Percentiles rank a stretch among this genome's conserved stretches.
phyloP scores from a whole-genome alignment of 2,113 vertebrate species.

The Maylandia zebra region DNA sequence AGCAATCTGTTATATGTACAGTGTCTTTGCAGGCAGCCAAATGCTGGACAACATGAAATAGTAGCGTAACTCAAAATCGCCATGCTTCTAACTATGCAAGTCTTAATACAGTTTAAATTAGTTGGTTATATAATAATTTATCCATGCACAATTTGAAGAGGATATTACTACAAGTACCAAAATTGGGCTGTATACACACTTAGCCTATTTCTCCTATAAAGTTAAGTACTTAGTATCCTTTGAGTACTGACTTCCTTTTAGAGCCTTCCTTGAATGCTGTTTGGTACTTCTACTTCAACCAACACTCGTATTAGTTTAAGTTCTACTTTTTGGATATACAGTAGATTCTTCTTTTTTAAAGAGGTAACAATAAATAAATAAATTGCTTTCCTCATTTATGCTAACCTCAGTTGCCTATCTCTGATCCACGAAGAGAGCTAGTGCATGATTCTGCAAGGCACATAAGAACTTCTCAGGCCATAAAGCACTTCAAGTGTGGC shows the following conservation, averaged over 20 bases:
- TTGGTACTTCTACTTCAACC: background rate
- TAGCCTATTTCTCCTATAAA: background rate
- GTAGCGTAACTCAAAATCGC: background rate
- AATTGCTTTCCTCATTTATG: background rate
- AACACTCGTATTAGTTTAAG: background rate
- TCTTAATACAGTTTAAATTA: background rate
- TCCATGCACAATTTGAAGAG: background rate
- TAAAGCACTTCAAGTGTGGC: slow-evolving; percentile 1
- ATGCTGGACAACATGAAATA: background rate
- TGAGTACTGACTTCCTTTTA: background rate
- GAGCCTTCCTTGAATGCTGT: background rate
- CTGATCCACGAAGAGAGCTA: background rate
- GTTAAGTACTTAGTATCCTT: background rate
- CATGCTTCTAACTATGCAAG: background rate
- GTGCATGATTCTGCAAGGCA: background rate
- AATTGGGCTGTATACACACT: too few species aligned
- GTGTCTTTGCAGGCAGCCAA: background rate
- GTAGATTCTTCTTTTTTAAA: background rate
- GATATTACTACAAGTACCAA: background rate
- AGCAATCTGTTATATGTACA: background rate
- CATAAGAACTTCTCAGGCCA: background rate
- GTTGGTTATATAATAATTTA: background rate
- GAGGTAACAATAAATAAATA: background rate
- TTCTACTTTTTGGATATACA: background rate
- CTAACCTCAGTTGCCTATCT: background rate